Conservation (phyloP, 2,888 invertebrate species). For the Synanthedon tipuliformis region DNA sequence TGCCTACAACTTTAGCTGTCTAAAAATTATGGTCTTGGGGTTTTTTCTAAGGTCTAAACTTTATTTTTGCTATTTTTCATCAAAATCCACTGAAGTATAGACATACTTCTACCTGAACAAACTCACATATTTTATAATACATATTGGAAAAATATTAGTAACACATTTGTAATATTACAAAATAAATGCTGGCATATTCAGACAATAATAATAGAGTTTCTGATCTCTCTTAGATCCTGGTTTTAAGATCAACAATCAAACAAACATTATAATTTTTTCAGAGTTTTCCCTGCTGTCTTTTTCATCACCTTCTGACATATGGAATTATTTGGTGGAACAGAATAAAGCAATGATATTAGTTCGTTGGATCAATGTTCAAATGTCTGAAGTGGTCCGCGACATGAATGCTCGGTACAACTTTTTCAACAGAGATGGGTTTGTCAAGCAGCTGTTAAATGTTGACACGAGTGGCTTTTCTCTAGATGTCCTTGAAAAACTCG, state of each 20-base stretch:
- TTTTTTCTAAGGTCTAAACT: too few relatives aligned
- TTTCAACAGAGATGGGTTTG: slow-evolving; percentile 55
- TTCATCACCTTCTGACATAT: slow-evolving; percentile 63
- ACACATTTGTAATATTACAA: too few relatives aligned
- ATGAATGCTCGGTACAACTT: slow-evolving; percentile 59
- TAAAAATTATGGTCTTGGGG: too few relatives aligned
- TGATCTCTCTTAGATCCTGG: not conserved
- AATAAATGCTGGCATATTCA: too few relatives aligned
- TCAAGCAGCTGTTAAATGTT: slow-evolving; percentile 48
- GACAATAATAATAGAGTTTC: too few relatives aligned
- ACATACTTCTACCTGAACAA: too few relatives aligned
- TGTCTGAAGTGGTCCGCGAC: slow-evolving; percentile 58
- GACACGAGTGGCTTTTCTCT: slow-evolving; percentile 49
- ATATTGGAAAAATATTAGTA: too few relatives aligned
- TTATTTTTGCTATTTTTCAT: too few relatives aligned
- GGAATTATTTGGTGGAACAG: slow-evolving; percentile 71
- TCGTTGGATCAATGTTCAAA: slow-evolving; percentile 72
- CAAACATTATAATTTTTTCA: slow-evolving; percentile 29
- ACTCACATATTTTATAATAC: too few relatives aligned
- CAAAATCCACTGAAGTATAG: too few relatives aligned
- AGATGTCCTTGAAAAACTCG: slow-evolving; percentile 50
- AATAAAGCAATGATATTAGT: slow-evolving; percentile 71
- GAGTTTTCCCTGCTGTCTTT: slow-evolving; percentile 64
- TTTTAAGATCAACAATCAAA: not conserved
- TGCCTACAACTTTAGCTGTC: too few relatives aligned